Percentiles rank a stretch among this genome's conserved stretches.
These are phyloP conservation scores for Poecile montanus DNA, from an alignment of 2,797 vertebrate genomes.

Conservation along the genomic window DNA sequence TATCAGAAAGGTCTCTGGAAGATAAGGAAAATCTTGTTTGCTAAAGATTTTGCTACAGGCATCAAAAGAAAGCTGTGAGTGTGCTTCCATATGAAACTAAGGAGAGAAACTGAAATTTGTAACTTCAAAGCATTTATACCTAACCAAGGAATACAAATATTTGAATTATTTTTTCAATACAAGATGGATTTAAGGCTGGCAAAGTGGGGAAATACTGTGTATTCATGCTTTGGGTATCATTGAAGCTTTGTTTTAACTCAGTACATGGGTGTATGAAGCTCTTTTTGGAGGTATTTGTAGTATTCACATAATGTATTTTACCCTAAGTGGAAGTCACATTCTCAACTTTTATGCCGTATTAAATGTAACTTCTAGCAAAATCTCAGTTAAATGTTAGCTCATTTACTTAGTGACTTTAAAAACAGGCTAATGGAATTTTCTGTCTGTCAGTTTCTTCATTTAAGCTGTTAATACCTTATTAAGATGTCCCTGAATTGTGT, in stretches of 20 bases:
- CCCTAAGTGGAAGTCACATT: background rate
- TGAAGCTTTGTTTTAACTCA: background rate
- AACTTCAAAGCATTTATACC: background rate
- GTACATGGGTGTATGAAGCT: background rate
- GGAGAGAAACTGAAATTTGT: background rate
- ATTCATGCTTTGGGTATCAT: background rate
- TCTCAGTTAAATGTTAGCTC: background rate
- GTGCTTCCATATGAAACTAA: background rate
- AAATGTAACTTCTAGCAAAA: constrained; percentile 9
- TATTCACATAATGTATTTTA: background rate
- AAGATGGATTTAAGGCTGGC: background rate
- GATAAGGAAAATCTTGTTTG: background rate
- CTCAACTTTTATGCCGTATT: background rate
- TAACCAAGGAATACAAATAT: background rate
- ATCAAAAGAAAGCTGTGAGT: background rate
- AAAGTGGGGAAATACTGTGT: background rate
- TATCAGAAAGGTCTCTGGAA: background rate
- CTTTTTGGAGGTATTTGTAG: background rate
- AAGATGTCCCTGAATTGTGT: background rate
- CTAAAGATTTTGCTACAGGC: background rate
- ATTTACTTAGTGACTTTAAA: constrained; percentile 13
- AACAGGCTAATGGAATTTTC: constrained; percentile 3
- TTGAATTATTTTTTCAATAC: background rate
- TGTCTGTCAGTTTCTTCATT: constrained; percentile 18
- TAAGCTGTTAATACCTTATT: constrained; percentile 14